Conservation (phyloP, 2,888 invertebrate genomes). For the Drosophila barbarae region DNA sequence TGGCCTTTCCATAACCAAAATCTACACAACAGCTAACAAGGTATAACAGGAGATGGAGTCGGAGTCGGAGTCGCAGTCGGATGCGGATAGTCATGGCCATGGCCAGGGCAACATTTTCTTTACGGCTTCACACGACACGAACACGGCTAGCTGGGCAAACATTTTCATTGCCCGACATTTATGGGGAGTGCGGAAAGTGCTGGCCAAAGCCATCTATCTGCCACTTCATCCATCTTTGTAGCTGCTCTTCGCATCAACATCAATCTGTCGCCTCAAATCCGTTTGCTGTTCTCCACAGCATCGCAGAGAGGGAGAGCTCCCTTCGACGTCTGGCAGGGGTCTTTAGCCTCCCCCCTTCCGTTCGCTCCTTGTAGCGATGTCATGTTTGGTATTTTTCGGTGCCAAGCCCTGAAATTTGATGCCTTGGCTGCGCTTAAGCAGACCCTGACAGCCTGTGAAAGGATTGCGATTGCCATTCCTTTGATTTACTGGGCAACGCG, state of each 20-base stretch:
- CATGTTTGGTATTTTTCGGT: conserved; percentile 24
- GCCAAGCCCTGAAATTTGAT: conserved; percentile 34
- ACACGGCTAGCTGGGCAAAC: conserved; percentile 65
- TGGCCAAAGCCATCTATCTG: conserved; percentile 48
- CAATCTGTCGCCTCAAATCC: conserved; percentile 66
- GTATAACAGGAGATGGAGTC: conserved; percentile 45
- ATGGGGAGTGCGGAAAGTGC: conserved; percentile 30
- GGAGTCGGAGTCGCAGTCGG: conserved; percentile 5
- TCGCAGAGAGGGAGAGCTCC: background rate
- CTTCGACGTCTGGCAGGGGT: background rate
- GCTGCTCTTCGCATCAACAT: conserved; percentile 49
- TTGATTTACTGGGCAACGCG: conserved; percentile 28
- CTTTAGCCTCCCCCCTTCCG: conserved; percentile 1
- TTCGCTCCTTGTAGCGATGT: conserved; percentile 12
- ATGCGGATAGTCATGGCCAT: conserved; percentile 6
- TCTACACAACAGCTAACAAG: conserved; percentile 66
- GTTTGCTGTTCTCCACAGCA: conserved; percentile 28
- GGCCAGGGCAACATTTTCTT: conserved; percentile 57
- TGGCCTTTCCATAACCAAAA: conserved; percentile 30
- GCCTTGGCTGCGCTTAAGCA: conserved; percentile 40
- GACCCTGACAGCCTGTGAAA: conserved; percentile 47
- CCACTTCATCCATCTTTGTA: conserved; percentile 44
- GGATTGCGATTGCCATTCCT: conserved; percentile 41
- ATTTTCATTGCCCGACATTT: conserved; percentile 69
- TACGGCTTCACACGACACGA: conserved; percentile 56